Conservation (phyloP, 2,113 vertebrate species). For the Cryptotis parvus region DNA sequence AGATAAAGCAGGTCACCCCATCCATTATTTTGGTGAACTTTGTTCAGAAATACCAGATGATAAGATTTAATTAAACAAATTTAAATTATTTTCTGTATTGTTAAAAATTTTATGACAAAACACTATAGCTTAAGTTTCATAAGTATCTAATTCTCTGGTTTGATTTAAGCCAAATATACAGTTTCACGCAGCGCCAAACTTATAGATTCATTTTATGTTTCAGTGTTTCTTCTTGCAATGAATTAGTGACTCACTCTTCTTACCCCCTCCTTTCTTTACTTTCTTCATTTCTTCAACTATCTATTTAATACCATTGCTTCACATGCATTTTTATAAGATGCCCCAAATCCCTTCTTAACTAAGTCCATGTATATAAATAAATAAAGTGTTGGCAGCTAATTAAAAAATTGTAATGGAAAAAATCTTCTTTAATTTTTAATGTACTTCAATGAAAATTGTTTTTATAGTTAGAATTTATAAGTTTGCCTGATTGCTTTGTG, state of each 20-base stretch:
- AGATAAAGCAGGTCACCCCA: too few relatives aligned
- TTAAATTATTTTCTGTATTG: slow-evolving; percentile 38
- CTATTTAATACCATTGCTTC: slow-evolving; percentile 49
- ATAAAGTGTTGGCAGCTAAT: slow-evolving; percentile 63
- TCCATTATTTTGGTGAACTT: neutral
- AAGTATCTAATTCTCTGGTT: slow-evolving; percentile 28
- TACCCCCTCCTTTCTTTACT: neutral
- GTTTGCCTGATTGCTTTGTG: slow-evolving; percentile 61
- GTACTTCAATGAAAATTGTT: slow-evolving; percentile 62
- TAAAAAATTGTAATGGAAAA: slow-evolving; percentile 68
- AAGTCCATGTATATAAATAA: slow-evolving; percentile 59
- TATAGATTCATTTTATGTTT: neutral
- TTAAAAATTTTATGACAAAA: slow-evolving; percentile 23
- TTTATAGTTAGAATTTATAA: slow-evolving; percentile 61
- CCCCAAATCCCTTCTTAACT: slow-evolving; percentile 59
- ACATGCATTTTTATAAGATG: slow-evolving; percentile 43
- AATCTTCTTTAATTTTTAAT: slow-evolving; percentile 77
- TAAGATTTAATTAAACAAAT: neutral
- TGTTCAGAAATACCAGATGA: slow-evolving; percentile 21
- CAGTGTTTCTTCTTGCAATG: neutral
- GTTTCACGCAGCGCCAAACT: neutral
- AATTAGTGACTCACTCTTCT: neutral
- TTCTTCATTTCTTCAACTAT: slow-evolving; percentile 58
- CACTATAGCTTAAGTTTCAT: slow-evolving; percentile 1
- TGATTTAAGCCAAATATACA: slow-evolving; percentile 31